Percentiles rank a stretch among this genome's conserved stretches.
These are phyloP conservation scores for Neosilurus mollespiculum DNA, from an alignment of 2,797 vertebrate genomes.

Conservation along the genomic window DNA sequence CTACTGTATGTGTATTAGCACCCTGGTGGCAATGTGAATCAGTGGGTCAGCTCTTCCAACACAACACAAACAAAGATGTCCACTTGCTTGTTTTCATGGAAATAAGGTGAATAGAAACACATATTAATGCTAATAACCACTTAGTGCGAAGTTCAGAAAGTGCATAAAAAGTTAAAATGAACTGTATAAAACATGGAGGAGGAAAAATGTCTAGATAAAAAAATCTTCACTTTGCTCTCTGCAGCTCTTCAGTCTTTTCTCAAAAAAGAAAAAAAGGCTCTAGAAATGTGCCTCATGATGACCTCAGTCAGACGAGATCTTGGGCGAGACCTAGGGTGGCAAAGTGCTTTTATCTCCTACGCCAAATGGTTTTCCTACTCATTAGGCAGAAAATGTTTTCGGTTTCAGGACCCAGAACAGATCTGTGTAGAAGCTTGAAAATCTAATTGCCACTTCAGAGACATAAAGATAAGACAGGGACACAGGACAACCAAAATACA, in stretches of 20 bases:
- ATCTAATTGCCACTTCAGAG: neutral
- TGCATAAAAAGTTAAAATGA: neutral
- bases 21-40: too few species aligned
- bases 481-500: neutral
- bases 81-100: too few species aligned
- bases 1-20: too few species aligned
- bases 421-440: neutral
- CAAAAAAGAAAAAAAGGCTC: neutral
- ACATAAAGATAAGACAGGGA: neutral
- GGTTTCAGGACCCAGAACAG: neutral
- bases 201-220: neutral
- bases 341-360: neutral
- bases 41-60: too few species aligned
- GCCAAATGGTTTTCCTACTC: neutral
- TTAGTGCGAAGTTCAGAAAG: too few species aligned
- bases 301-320: neutral
- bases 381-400: neutral
- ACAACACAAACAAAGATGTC: too few species aligned
- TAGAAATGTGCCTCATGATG: neutral
- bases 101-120: too few species aligned
- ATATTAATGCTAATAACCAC: too few species aligned
- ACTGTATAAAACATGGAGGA: neutral
- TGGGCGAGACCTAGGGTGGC: neutral
- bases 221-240: neutral
- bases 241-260: neutral